Percentiles rank a stretch among this genome's conserved stretches.
Conservation (phyloP, 2,113 vertebrate species). For the Chascanopsetta lugubris region DNA sequence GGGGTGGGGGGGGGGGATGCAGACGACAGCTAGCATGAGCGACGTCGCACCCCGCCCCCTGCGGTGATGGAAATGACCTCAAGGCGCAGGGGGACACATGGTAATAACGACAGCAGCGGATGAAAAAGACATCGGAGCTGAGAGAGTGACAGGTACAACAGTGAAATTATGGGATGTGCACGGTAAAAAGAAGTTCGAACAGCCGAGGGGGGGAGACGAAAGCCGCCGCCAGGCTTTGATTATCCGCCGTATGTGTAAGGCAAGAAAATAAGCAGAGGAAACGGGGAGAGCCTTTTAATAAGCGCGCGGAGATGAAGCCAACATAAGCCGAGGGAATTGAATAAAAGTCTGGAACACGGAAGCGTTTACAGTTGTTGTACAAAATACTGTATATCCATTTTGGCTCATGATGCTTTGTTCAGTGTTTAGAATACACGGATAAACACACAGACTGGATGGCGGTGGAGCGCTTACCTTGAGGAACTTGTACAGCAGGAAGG, state of each 20-base stretch:
- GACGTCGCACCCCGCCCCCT: slow-evolving; percentile 8
- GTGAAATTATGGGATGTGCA: slow-evolving; percentile 20
- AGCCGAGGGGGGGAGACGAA: not conserved
- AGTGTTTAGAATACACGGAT: not conserved
- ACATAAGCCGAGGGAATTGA: slow-evolving; percentile 12
- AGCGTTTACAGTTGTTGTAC: not conserved
- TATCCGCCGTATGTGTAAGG: slow-evolving; percentile 6
- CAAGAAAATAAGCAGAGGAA: not conserved
- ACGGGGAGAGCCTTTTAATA: slow-evolving; percentile 34
- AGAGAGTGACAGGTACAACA: slow-evolving; percentile 28
- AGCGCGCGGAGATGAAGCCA: slow-evolving; percentile 27
- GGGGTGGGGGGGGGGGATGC: not conserved
- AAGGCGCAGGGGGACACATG: slow-evolving; percentile 33
- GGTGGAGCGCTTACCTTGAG: slow-evolving; percentile 66
- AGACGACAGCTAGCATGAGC: not conserved
- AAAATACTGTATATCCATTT: slow-evolving; percentile 12
- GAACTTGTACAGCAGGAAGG: slow-evolving; percentile 77
- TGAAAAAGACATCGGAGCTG: slow-evolving; percentile 55
- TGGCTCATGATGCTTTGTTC: not conserved
- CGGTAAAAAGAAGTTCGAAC: not conserved
- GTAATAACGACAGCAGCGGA: slow-evolving; percentile 45
- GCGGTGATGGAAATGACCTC: slow-evolving; percentile 50
- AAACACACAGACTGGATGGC: not conserved
- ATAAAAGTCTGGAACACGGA: slow-evolving; percentile 14
- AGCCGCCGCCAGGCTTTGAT: slow-evolving; percentile 28